A percentile compares a stretch with the other conserved stretches of the same genome.
Evolutionary conservation across 1,140 invertebrate species (phyloP).

Genomic region (Spodoptera litura): DNA sequence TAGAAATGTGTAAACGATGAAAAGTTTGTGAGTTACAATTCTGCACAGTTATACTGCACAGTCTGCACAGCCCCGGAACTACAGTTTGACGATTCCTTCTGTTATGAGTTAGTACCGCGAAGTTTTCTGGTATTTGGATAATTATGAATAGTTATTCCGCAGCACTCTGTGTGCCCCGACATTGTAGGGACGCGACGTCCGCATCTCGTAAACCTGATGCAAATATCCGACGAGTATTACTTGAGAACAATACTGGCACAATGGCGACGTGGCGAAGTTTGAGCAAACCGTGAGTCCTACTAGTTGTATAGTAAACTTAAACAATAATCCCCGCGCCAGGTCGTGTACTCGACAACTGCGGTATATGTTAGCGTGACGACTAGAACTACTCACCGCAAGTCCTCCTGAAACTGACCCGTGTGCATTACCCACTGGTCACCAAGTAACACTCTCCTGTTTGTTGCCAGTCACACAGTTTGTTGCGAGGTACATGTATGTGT

Average conservation of each 20-base stretch:
- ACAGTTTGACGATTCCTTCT: background rate
- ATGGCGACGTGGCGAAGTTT: background rate
- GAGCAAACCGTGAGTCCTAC: too few species aligned
- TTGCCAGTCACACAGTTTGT: background rate
- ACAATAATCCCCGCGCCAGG: background rate
- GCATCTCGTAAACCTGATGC: background rate
- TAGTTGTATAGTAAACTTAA: too few species aligned
- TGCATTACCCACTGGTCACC: background rate
- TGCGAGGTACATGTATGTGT: background rate
- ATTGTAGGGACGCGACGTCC: constrained; percentile 1
- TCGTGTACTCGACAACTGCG: background rate
- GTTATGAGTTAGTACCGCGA: too few species aligned
- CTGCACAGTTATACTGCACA: background rate
- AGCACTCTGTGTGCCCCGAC: background rate
- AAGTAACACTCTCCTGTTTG: background rate
- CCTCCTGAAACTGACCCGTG: too few species aligned
- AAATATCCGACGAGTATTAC: too few species aligned
- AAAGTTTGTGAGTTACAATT: background rate
- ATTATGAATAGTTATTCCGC: background rate
- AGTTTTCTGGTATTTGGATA: background rate
- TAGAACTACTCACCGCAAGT: too few species aligned
- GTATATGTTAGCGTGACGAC: too few species aligned
- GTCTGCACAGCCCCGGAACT: background rate
- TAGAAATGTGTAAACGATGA: background rate
- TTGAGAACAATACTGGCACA: background rate